Evolutionary conservation across 2,888 invertebrate genomes (phyloP).

Genomic region (Caradrina clavipalpis): DNA sequence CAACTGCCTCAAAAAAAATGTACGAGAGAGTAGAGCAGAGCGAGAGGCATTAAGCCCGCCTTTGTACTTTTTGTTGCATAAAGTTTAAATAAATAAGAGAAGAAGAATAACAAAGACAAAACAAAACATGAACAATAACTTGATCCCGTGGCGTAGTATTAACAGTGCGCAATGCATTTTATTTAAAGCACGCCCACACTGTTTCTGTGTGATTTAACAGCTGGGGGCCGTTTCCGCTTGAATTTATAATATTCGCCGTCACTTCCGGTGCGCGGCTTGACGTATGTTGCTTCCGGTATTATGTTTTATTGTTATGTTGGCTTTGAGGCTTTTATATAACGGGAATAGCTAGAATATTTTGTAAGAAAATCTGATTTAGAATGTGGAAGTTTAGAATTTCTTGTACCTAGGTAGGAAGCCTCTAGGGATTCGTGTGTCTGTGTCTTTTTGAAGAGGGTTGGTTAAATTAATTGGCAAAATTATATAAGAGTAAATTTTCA

Average conservation of each 20-base stretch:
- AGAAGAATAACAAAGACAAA: conserved; percentile 4
- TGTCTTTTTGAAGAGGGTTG: no score
- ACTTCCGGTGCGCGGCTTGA: conserved; percentile 70
- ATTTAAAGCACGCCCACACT: conserved; percentile 44
- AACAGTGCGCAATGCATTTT: conserved; percentile 44
- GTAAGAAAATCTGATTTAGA: not conserved
- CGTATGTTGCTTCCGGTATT: conserved; percentile 66
- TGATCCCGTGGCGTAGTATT: conserved; percentile 4
- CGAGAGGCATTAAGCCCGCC: no score
- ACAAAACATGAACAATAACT: conserved; percentile 33
- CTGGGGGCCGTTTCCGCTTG: conserved; percentile 64
- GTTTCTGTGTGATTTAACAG: conserved; percentile 76
- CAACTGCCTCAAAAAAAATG: no score
- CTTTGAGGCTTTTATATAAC: conserved; percentile 17
- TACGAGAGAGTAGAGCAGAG: no score
- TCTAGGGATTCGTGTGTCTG: no score
- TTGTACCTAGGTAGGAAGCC: not conserved
- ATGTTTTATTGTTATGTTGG: conserved; percentile 63
- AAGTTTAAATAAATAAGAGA: no score
- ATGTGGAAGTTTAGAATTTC: not conserved
- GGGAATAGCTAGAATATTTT: not conserved
- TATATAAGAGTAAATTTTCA: no score
- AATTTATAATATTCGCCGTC: conserved; percentile 74
- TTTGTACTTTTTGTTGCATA: no score
- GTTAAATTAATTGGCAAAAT: no score